Evolutionary conservation across 2,797 vertebrate genomes (phyloP), one percentile per base, ranked within the genome.

Genomic region (Gila robusta): DNA sequence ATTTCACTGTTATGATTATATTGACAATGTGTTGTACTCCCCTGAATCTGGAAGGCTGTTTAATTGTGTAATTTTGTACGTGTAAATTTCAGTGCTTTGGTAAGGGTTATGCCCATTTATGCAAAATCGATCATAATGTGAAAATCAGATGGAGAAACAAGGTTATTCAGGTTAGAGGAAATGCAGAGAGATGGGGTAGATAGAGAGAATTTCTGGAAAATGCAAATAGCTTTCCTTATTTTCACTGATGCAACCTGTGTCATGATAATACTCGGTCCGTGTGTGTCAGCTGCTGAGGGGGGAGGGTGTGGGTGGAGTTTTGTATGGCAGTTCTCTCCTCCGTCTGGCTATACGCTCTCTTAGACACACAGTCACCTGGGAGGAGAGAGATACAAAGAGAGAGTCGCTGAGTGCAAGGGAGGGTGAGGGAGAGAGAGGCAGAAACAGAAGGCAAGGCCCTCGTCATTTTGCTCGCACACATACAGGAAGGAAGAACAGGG

Each of bases 321-420:
- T 35, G 37, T 85, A 85, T 83, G 49, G 87, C 69, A 66, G 54
- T 88, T 86, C 91, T 82, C 86, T 82, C 66, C 88, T 88, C 90
- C 59, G 66, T 90, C 89, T 89, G 89, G 87, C 83, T 91, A 78
- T 90, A 80, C 83, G 91, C 87, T 93, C 84, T 87, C 77, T 91
- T 89, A 89, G 86, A 93, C 89, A 90, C 88, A 90, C 86, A 86
- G 91, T 92, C 91, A 91, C 91, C 89, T 90, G 85, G 88, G 59
- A 70, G 69, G 64, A 72, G 72, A 73, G 85, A 84, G 52, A 66
- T n/a, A 74, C 84, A 90, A 87, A 80, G 86, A 90, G 86, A 49
- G 62, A 84, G 71, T 81, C 19, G 35, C 35, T 54, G 77, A 81
- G 71, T 62, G 76, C 1, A 16, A 59, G 47, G 39, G 37, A 86